Conservation (phyloP, 2,888 invertebrate species). For the Antheraea assamensis region DNA sequence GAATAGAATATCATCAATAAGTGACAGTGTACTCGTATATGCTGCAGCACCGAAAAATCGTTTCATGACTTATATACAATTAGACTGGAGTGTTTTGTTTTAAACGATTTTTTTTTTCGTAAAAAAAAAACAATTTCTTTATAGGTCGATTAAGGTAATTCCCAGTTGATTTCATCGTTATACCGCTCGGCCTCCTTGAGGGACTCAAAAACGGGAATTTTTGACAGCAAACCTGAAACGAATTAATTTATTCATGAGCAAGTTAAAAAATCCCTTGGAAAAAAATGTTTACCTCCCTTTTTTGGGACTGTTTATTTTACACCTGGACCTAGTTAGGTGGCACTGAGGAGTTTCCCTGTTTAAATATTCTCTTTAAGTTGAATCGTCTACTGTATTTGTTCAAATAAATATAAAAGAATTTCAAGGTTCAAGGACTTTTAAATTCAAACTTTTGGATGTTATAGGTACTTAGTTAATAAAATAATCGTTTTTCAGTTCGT, state of each 20-base stretch:
- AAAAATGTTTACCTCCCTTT: slow-evolving; percentile 10
- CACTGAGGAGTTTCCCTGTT: not conserved
- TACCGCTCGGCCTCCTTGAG: slow-evolving; percentile 82
- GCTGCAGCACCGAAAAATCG: not conserved
- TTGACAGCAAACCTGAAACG: slow-evolving; percentile 75
- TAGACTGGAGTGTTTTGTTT: not conserved
- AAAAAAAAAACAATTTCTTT: slow-evolving; percentile 19
- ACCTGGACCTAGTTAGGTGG: slow-evolving; percentile 10
- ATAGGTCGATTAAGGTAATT: slow-evolving; percentile 72
- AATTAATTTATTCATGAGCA: slow-evolving; percentile 24
- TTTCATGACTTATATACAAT: not conserved
- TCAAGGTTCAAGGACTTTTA: not conserved
- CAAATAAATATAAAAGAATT: not conserved
- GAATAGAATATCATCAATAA: not conserved
- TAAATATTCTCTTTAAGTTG: slow-evolving; percentile 5
- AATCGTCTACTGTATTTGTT: not conserved
- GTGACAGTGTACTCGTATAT: not conserved
- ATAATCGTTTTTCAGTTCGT: too few species aligned
- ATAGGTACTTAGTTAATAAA: not conserved
- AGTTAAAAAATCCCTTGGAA: slow-evolving; percentile 19
- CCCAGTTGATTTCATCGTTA: slow-evolving; percentile 85
- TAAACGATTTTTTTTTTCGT: slow-evolving; percentile 17
- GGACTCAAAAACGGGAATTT: slow-evolving; percentile 64
- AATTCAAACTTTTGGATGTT: not conserved
- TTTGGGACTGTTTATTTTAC: slow-evolving; percentile 19